phyloP scores from a whole-genome alignment of 2,113 vertebrate genomes.

The Dasyurus viverrinus region DNA sequence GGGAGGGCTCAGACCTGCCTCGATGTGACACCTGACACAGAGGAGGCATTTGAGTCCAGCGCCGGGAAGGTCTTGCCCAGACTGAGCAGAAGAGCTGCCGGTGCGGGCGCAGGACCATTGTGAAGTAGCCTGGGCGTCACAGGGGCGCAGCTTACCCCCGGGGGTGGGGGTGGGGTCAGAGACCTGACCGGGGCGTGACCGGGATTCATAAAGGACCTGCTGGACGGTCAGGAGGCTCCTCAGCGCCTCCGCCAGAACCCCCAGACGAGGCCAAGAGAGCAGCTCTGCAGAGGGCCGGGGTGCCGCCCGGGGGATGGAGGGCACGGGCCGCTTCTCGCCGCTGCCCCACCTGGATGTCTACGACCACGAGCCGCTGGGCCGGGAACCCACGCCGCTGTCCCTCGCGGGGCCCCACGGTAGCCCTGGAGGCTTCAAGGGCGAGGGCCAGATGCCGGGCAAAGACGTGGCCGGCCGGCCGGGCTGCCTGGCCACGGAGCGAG shows the following conservation, averaged over 20 bases:
- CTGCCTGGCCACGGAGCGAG: constrained; percentile 69
- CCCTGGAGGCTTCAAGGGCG: constrained; percentile 66
- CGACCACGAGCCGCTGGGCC: constrained; percentile 63
- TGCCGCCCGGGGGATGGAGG: constrained; percentile 63
- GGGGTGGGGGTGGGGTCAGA: neutral
- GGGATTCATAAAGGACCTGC: neutral
- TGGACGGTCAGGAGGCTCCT: neutral
- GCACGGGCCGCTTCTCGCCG: constrained; percentile 49
- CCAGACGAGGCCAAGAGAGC: neutral
- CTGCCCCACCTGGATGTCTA: constrained; percentile 72
- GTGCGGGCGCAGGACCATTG: neutral
- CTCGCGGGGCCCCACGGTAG: constrained; percentile 62
- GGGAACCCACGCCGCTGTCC: constrained; percentile 79
- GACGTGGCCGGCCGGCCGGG: constrained; percentile 74
- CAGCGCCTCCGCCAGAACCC: neutral
- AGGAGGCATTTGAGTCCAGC: neutral
- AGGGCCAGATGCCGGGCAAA: constrained; percentile 32
- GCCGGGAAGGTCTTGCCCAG: accelerated
- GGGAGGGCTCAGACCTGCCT: neutral
- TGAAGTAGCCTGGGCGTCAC: constrained; percentile 68
- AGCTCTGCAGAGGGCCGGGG: neutral
- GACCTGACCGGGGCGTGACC: too few species aligned
- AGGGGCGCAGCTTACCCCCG: neutral
- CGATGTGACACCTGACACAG: neutral
- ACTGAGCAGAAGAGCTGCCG: neutral